Conservation (phyloP, 2,888 invertebrate genomes). For the Zaprionus obscuricornis region DNA sequence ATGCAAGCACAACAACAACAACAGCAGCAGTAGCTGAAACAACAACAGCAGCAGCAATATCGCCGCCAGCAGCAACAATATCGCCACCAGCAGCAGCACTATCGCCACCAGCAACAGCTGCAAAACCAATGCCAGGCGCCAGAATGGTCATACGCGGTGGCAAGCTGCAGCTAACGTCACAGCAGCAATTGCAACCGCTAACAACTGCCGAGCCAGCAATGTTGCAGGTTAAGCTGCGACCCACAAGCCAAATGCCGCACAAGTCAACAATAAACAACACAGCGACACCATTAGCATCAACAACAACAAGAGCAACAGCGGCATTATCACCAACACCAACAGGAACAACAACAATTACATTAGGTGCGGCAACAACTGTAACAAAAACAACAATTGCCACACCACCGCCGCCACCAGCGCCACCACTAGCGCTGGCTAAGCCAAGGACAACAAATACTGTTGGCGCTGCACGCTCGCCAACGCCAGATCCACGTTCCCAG, state of each 20-base stretch:
- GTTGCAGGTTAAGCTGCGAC: conserved; percentile 57
- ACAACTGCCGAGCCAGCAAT: conserved; percentile 23
- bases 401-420: conserved; percentile 42
- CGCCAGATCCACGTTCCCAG: conserved; percentile 86
- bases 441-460: conserved; percentile 60
- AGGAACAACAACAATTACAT: no score
- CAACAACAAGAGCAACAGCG: no score
- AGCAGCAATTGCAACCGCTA: conserved; percentile 7
- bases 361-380: no score
- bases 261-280: no score
- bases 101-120: neutral
- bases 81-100: neutral
- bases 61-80: neutral
- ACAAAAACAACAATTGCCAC: no score
- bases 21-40: no score
- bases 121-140: conserved; percentile 10
- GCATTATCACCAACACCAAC: no score
- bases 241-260: conserved; percentile 18
- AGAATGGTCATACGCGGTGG: conserved; percentile 21
- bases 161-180: conserved; percentile 31
- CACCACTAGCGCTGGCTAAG: conserved; percentile 79
- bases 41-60: conserved; percentile 4
- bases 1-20: conserved; percentile 20
- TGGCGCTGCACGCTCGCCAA: conserved; percentile 36
- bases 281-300: no score